These are phyloP conservation scores for Noctua janthe DNA, from an alignment of 2,888 invertebrate genomes.

Conservation along the genomic window DNA sequence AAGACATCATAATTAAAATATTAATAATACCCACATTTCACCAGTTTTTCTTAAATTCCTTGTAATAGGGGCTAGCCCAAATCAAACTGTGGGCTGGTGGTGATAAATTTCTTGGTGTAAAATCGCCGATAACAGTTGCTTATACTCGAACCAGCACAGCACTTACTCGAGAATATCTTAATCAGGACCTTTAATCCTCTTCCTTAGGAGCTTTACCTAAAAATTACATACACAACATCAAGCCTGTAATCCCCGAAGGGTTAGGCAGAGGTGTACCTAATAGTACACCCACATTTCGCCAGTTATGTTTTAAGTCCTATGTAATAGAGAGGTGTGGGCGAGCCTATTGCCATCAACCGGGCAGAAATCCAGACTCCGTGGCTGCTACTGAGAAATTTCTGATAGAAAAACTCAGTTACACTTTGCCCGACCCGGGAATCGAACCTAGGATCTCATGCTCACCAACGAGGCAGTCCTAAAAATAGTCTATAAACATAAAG, in stretches of 20 bases:
- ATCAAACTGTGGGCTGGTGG: not conserved
- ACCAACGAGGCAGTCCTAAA: not conserved
- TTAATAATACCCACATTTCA: not conserved
- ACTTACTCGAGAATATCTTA: not conserved
- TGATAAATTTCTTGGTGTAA: not conserved
- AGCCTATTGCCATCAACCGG: not conserved
- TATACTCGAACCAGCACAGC: not conserved
- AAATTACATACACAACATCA: not conserved
- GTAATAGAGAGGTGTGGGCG: not conserved
- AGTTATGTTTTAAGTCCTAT: not conserved
- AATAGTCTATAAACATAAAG: conserved; percentile 3
- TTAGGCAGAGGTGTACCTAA: not conserved
- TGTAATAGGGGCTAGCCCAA: not conserved
- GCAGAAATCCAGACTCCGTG: not conserved
- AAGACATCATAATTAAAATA: not conserved
- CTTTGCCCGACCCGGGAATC: not conserved
- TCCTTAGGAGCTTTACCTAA: not conserved
- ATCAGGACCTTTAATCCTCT: not conserved
- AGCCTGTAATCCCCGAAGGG: not conserved
- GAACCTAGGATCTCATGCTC: not conserved
- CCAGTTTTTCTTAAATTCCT: not conserved
- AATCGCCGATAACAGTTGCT: not conserved
- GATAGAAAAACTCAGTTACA: not conserved
- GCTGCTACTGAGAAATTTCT: too few species aligned
- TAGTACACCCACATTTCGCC: not conserved